These are phyloP conservation scores for Pangasius sanitwongsei DNA, from an alignment of 2,797 vertebrate genomes.

Conservation along the genomic window DNA sequence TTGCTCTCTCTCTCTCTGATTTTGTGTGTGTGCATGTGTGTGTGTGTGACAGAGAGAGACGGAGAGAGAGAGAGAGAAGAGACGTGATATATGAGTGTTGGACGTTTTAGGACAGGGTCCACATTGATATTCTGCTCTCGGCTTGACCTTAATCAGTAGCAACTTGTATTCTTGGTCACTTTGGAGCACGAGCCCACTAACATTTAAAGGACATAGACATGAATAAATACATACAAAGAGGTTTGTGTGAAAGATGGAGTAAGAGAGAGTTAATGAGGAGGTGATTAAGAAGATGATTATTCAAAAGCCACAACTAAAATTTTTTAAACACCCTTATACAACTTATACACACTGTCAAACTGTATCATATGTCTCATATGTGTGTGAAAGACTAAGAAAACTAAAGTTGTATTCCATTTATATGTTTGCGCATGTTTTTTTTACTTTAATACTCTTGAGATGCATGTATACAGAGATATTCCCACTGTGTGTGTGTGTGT, in stretches of 20 bases:
- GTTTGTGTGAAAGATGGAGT: neutral
- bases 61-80: neutral
- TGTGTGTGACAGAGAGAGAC: neutral
- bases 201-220: conserved; percentile 30
- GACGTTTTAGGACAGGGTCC: neutral
- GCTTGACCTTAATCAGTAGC: conserved; percentile 22
- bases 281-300: neutral
- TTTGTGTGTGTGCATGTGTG: neutral
- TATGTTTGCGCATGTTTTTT: neutral
- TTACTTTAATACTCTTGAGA: neutral
- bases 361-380: neutral
- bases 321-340: neutral
- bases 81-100: conserved; percentile 6
- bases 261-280: neutral
- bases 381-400: neutral
- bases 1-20: neutral
- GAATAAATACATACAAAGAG: conserved; percentile 28
- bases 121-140: conserved; percentile 27
- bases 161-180: neutral
- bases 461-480: neutral
- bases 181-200: neutral
- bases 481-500: neutral
- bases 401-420: neutral
- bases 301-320: neutral
- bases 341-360: neutral